These are phyloP conservation scores for Leptinotarsa peninsularis DNA, from an alignment of 2,888 invertebrate genomes.

Conservation along the genomic window DNA sequence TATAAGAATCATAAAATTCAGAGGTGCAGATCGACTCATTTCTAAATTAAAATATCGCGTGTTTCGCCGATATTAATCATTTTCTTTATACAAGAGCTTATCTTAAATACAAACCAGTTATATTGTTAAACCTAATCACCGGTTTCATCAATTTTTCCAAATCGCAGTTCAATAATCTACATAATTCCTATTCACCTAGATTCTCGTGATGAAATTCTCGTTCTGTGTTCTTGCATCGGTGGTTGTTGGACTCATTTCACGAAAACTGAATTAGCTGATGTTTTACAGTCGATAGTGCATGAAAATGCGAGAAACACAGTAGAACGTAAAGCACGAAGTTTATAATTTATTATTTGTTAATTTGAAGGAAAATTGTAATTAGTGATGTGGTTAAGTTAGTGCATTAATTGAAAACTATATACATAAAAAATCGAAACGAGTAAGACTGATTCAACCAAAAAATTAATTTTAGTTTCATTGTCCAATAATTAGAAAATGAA, in stretches of 20 bases:
- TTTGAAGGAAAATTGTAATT: neutral
- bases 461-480: no score
- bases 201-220: neutral
- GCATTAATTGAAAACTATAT: no score
- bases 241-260: conserved; percentile 11
- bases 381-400: no score
- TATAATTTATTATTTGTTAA: neutral
- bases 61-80: conserved; percentile 47
- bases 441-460: no score
- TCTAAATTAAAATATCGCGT: conserved; percentile 49
- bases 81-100: conserved; percentile 12
- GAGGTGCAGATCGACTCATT: neutral
- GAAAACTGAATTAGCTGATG: conserved; percentile 15
- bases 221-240: neutral
- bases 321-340: neutral
- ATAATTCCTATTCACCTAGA: conserved; percentile 18
- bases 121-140: conserved; percentile 30
- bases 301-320: conserved; percentile 14
- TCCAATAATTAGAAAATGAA: no score
- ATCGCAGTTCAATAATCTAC: conserved; percentile 21
- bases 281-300: conserved; percentile 23
- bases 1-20: neutral
- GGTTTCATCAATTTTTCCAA: conserved; percentile 24
- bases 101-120: conserved; percentile 21
- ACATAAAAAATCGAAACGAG: no score